Percentiles rank a stretch among this genome's conserved stretches.
These are phyloP conservation scores for Venusia cambrica DNA, from an alignment of 2,888 invertebrate genomes.

Conservation along the genomic window DNA sequence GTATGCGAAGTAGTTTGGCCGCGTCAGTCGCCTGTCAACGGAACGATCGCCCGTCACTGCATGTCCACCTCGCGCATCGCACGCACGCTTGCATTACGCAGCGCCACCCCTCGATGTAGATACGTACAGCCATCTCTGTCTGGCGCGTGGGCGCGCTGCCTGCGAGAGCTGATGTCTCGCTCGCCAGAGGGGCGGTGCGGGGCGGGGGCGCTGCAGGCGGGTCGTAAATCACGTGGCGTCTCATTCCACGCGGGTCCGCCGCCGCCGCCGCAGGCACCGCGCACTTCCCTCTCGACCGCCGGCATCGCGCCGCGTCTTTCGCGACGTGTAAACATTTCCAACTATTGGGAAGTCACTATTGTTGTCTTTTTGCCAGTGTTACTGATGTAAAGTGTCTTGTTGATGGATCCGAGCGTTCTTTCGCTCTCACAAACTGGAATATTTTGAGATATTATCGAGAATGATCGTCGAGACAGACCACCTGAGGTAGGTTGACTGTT, in stretches of 20 bases:
- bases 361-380: constrained; percentile 58
- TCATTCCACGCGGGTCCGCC: constrained; percentile 81
- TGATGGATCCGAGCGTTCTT: constrained; percentile 66
- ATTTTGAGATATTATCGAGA: constrained; percentile 70
- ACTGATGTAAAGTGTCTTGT: constrained; percentile 56
- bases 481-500: constrained; percentile 71
- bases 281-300: constrained; percentile 75
- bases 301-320: constrained; percentile 74
- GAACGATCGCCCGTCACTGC: constrained; percentile 76
- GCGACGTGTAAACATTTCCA: constrained; percentile 74
- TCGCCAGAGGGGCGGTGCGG: constrained; percentile 65
- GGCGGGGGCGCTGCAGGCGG: constrained; percentile 79
- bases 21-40: constrained; percentile 74
- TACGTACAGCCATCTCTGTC: constrained; percentile 60
- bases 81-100: constrained; percentile 81
- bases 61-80: constrained; percentile 79
- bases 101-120: constrained; percentile 74
- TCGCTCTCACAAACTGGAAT: constrained; percentile 52
- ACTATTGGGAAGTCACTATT: constrained; percentile 59
- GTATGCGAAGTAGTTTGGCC: constrained; percentile 59
- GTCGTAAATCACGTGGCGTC: constrained; percentile 80
- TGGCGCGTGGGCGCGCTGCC: constrained; percentile 30
- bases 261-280: constrained; percentile 76
- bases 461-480: constrained; percentile 80
- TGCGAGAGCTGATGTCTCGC: constrained; percentile 45